Percentiles rank a stretch among this genome's conserved stretches.
These are phyloP conservation scores for Drosophila infuscata DNA, from an alignment of 2,888 invertebrate species.

Conservation along the genomic window DNA sequence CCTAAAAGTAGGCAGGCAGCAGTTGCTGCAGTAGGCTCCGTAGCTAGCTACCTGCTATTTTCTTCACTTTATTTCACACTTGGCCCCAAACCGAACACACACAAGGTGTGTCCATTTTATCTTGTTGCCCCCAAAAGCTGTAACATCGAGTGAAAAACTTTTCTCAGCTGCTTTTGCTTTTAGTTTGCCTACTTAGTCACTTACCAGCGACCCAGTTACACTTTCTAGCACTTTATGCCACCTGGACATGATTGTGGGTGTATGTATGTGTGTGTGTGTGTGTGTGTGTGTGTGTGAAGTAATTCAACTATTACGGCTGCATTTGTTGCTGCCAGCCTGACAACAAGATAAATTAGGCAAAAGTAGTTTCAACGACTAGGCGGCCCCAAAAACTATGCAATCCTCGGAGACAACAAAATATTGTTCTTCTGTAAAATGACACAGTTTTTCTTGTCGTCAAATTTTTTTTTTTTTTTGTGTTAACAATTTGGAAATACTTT, in stretches of 20 bases:
- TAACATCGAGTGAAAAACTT: constrained; percentile 61
- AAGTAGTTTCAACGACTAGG: constrained; percentile 55
- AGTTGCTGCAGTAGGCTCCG: constrained; percentile 49
- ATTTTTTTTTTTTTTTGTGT: not conserved
- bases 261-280: not conserved
- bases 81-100: constrained; percentile 49
- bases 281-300: constrained; percentile 20
- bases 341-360: constrained; percentile 76
- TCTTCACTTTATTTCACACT: constrained; percentile 77
- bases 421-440: not conserved
- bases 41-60: constrained; percentile 50
- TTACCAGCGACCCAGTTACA: constrained; percentile 65
- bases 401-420: constrained; percentile 2
- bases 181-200: constrained; percentile 59
- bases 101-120: constrained; percentile 77
- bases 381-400: constrained; percentile 9
- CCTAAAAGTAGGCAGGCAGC: constrained; percentile 62
- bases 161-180: constrained; percentile 58
- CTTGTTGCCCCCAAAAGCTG: constrained; percentile 56
- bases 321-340: constrained; percentile 75
- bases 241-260: constrained; percentile 28
- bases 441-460: not conserved
- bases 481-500: not conserved
- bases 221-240: constrained; percentile 54
- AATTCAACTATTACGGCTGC: constrained; percentile 61